Conservation (phyloP, 2,888 invertebrate species). For the Clunio marinus region DNA sequence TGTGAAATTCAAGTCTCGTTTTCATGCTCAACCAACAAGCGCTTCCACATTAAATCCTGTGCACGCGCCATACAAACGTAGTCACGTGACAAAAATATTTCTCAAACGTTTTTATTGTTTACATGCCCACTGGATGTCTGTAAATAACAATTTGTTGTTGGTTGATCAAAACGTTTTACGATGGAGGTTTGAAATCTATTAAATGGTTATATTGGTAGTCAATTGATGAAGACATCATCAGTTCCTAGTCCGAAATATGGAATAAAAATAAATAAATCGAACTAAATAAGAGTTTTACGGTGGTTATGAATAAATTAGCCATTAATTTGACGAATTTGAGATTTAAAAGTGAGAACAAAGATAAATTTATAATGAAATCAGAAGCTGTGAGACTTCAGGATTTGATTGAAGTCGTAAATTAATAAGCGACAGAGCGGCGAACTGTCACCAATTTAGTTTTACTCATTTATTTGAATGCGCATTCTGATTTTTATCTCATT, state of each 20-base stretch:
- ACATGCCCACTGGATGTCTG: constrained; percentile 37
- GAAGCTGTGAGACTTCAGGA: background rate
- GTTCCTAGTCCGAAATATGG: background rate
- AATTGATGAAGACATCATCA: background rate
- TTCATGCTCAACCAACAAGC: constrained; percentile 26
- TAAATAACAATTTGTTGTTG: constrained; percentile 35
- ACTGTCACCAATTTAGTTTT: too few relatives aligned
- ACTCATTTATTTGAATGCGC: too few relatives aligned
- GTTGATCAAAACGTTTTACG: constrained; percentile 3
- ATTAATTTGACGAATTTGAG: background rate
- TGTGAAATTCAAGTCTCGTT: constrained; percentile 7
- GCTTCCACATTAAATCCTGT: constrained; percentile 2
- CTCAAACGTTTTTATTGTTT: constrained; percentile 10
- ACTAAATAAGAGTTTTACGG: background rate
- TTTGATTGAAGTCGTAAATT: background rate
- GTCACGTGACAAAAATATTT: constrained; percentile 35
- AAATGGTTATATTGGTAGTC: background rate
- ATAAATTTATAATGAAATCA: background rate
- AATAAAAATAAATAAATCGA: background rate
- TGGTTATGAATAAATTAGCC: background rate
- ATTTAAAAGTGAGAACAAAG: background rate
- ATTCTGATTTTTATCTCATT: too few relatives aligned
- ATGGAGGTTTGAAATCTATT: background rate
- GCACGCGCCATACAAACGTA: constrained; percentile 12
- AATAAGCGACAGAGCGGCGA: background rate